Conservation (phyloP, 2,797 vertebrate species). For the Poeciliopsis presidionis region DNA sequence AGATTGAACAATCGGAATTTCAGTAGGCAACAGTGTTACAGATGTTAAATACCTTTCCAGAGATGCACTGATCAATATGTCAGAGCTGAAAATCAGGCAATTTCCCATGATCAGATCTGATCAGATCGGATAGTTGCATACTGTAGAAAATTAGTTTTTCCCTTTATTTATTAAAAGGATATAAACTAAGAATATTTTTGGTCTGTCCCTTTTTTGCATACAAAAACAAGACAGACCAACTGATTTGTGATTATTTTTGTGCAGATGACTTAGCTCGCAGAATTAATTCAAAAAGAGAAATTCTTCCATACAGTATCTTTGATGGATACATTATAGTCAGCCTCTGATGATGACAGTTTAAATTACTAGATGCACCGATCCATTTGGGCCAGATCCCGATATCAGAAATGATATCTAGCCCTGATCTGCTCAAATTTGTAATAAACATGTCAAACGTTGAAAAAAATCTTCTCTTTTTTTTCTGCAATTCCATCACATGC, state of each 20-base stretch:
- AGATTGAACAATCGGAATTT: slow-evolving; percentile 56
- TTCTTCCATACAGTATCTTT: background rate
- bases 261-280: background rate
- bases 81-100: background rate
- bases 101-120: background rate
- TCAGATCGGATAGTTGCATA: background rate
- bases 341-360: background rate
- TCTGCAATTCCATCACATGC: background rate
- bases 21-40: slow-evolving; percentile 72
- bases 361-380: background rate
- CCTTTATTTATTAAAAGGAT: background rate
- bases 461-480: background rate
- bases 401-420: background rate
- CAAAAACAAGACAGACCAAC: background rate
- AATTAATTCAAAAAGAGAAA: background rate
- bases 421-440: background rate
- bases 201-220: background rate
- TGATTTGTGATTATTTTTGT: background rate
- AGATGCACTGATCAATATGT: background rate
- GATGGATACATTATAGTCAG: background rate
- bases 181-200: background rate
- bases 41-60: slow-evolving; percentile 39
- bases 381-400: background rate
- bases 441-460: background rate
- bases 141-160: background rate